These are phyloP conservation scores for Lepetodrilus schrolli DNA, from an alignment of 2,888 invertebrate genomes.

Conservation along the genomic window DNA sequence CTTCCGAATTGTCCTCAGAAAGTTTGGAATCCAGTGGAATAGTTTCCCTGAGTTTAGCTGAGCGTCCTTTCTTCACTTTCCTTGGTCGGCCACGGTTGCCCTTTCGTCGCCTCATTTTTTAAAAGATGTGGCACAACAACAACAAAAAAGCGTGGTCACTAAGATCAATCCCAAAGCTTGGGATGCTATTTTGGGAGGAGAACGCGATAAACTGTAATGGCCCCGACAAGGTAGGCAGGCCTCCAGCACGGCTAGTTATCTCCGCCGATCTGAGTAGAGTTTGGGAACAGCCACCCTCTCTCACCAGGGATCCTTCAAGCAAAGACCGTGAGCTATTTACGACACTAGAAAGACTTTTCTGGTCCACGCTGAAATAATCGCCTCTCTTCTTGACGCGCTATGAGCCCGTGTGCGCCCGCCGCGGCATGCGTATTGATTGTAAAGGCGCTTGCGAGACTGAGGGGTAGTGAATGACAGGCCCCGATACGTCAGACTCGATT, in stretches of 20 bases:
- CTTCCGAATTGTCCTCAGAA: not conserved
- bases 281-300: not conserved
- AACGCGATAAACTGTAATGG: constrained; percentile 21
- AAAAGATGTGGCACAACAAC: not conserved
- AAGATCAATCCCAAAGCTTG: not conserved
- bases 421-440: constrained; percentile 11
- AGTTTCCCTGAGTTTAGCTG: not conserved
- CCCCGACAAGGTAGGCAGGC: not conserved
- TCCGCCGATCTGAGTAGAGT: not conserved
- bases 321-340: constrained; percentile 17
- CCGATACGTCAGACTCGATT: constrained; percentile 10
- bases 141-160: not conserved
- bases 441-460: constrained; percentile 8
- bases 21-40: not conserved
- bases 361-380: constrained; percentile 5
- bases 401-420: not conserved
- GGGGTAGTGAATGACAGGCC: constrained; percentile 16
- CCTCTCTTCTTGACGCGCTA: not conserved
- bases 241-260: not conserved
- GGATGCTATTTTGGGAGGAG: not conserved
- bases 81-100: constrained; percentile 19
- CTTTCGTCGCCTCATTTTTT: constrained; percentile 24
- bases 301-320: not conserved
- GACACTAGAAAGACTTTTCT: constrained; percentile 15
- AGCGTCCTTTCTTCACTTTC: constrained; percentile 8